Conservation (phyloP, 2,113 vertebrate genomes). For the Ceyx melanurus region DNA sequence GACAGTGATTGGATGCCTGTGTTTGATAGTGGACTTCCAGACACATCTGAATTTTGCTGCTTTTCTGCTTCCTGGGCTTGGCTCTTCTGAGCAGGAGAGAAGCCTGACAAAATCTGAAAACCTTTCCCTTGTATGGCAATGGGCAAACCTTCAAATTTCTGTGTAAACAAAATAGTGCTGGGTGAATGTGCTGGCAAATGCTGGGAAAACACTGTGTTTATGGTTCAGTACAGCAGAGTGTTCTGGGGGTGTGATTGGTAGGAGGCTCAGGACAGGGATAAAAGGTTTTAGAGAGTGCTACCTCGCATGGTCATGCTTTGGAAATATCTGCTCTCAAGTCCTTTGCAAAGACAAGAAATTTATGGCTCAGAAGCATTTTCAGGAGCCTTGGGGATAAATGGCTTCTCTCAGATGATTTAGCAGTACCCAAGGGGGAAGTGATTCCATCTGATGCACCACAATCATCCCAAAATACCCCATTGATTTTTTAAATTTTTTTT, state of each 20-base stretch:
- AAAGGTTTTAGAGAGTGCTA: background rate
- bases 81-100: background rate
- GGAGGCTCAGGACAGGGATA: background rate
- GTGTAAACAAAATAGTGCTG: background rate
- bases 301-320: background rate
- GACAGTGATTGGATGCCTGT: background rate
- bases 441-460: background rate
- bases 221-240: background rate
- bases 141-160: background rate
- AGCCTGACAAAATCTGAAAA: background rate
- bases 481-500: background rate
- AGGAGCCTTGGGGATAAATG: background rate
- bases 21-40: background rate
- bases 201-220: background rate
- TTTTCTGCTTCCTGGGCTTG: background rate
- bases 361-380: conserved; percentile 13
- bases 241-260: background rate
- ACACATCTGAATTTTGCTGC: background rate
- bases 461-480: background rate
- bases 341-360: background rate
- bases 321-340: background rate
- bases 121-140: background rate
- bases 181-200: background rate
- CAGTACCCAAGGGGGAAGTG: background rate
- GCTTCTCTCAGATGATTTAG: conserved; percentile 44